Base-by-base conservation (phyloP, 2,113 vertebrate genomes). In the Microtus montanus region DNA sequence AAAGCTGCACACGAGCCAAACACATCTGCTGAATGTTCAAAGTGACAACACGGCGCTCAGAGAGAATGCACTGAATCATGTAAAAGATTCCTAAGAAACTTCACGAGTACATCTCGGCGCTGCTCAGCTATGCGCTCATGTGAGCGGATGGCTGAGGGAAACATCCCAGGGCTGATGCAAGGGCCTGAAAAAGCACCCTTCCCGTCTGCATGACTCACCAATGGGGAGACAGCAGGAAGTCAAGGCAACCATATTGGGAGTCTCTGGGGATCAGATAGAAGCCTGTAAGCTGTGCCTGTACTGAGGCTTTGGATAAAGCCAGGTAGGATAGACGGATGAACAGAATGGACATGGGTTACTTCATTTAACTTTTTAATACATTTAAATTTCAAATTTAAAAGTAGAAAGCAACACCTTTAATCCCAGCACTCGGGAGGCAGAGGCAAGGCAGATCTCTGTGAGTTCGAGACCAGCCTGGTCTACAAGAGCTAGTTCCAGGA, bases 21-120 rank as follows among this genome's bases (percentile, higher is more conserved):
- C 52, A 44, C 92, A 97, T 96, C 90, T 95, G 97, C 38, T 94
- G 90, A 96, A 95, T 83, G 96, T 97, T 96, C 90, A 94, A 97
- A 96, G 85, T 98, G 96, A 97, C 94, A 96, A 96, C 94, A 94
- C 30, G 44, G 95, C 97, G 96, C 63, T 89, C 94, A 24, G 95
- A 94, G 75, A 94, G 97, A 96, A 95, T 90, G 94, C 96, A 93
- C n/a, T 96, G 96, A 94, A 95, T 98, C 97, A 97, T 96, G 78
- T 86, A 74, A 66, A 94, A 95, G 94, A 97, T 97, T 97, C 97
- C 96, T 90, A 54, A 96, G 97, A 96, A 92, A 93, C 96, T 97
- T 97, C 91, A 97, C 90, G 91, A 97, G 96, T 92, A 97, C 96
- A 97, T 96, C 92, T 86, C 96, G 96, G 95, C 94, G 95, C 88